phyloP scores from a whole-genome alignment of 2,797 vertebrate species.

The Toxotes lorentzi region DNA sequence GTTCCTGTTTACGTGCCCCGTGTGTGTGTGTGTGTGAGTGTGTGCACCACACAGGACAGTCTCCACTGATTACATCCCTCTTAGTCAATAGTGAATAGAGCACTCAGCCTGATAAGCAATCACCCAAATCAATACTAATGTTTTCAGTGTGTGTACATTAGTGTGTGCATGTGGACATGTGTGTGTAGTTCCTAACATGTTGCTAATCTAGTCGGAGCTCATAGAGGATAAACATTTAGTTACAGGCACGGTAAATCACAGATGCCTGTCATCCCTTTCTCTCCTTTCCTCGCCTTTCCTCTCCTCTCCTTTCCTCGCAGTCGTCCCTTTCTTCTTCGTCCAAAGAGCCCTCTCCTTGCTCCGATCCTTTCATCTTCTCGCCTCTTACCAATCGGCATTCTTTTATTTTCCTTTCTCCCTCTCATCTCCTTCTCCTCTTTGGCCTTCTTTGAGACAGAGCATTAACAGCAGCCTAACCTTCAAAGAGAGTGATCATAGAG shows the following conservation, averaged over 20 bases:
- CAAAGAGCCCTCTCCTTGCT: constrained; percentile 51
- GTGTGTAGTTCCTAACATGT: constrained; percentile 67
- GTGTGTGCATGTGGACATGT: constrained; percentile 43
- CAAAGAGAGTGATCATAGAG: constrained; percentile 69
- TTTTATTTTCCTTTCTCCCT: constrained; percentile 59
- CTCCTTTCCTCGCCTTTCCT: background rate
- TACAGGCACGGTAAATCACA: constrained; percentile 73
- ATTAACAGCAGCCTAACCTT: constrained; percentile 73
- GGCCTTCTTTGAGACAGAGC: constrained; percentile 58
- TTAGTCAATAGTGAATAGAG: constrained; percentile 86
- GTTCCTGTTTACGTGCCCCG: constrained; percentile 11
- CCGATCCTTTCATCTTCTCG: constrained; percentile 66
- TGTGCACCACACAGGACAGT: constrained; percentile 48
- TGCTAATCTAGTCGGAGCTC: constrained; percentile 80
- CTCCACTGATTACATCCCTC: constrained; percentile 81
- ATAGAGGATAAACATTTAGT: constrained; percentile 77
- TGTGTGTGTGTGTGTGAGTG: constrained; percentile 42
- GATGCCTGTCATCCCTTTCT: constrained; percentile 60
- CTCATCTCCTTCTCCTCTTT: constrained; percentile 57
- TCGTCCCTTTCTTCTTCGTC: constrained; percentile 28
- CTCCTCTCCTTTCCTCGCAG: background rate
- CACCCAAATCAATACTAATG: constrained; percentile 88
- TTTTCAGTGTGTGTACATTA: constrained; percentile 78
- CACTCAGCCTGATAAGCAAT: constrained; percentile 89
- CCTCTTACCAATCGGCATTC: constrained; percentile 49